These are phyloP conservation scores for Lucifuga dentata DNA, from an alignment of 2,113 vertebrate genomes.

Conservation along the genomic window DNA sequence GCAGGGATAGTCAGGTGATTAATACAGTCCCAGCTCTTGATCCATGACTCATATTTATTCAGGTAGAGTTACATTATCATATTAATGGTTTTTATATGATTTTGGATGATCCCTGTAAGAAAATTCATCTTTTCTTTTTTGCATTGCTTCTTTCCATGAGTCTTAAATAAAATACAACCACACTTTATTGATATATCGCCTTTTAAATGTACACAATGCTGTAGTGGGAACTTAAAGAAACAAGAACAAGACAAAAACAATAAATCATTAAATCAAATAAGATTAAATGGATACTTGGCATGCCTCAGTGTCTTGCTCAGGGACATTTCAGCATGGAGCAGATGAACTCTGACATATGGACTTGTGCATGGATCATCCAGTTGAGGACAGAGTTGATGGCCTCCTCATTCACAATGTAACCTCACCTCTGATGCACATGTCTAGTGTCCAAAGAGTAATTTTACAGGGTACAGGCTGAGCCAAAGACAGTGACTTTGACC, in stretches of 20 bases:
- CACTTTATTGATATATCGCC: slow-evolving; percentile 20
- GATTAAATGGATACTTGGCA: not conserved
- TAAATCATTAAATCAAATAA: not conserved
- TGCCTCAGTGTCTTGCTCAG: not conserved
- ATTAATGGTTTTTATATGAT: slow-evolving; percentile 29
- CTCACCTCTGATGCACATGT: not conserved
- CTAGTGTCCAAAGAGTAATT: not conserved
- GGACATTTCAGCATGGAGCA: not conserved
- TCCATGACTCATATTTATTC: slow-evolving; percentile 29
- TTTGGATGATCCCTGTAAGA: slow-evolving; percentile 40
- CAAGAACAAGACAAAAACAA: not conserved
- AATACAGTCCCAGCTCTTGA: slow-evolving; percentile 37
- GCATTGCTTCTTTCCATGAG: not conserved
- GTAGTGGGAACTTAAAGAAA: not conserved
- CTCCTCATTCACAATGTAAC: rapidly evolving
- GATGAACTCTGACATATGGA: not conserved
- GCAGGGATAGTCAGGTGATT: slow-evolving; percentile 28
- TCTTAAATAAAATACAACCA: slow-evolving; percentile 30
- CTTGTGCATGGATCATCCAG: not conserved
- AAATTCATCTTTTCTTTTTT: slow-evolving; percentile 23
- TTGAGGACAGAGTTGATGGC: not conserved
- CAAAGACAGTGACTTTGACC: slow-evolving; percentile 20
- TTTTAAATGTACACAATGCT: not conserved
- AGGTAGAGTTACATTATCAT: slow-evolving; percentile 24
- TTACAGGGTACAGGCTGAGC: not conserved